Percentiles rank a stretch among this genome's conserved stretches.
These are phyloP conservation scores for Stenodera caucasica DNA, from an alignment of 2,888 invertebrate genomes.

Conservation along the genomic window DNA sequence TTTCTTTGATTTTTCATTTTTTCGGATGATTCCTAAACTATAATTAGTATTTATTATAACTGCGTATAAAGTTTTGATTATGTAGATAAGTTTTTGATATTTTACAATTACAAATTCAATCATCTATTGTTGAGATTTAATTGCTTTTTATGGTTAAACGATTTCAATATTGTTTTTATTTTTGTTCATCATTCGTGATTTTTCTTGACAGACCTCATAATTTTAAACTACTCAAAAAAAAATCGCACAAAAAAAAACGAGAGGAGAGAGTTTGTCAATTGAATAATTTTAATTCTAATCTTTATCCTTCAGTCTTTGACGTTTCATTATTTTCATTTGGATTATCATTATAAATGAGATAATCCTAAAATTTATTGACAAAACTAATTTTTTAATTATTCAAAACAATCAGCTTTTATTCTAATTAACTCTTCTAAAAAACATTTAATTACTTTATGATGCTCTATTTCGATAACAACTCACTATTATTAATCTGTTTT, in stretches of 20 bases:
- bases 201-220: no score
- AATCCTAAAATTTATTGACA: neutral
- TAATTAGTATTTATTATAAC: no score
- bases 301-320: neutral
- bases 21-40: no score
- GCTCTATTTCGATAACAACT: neutral
- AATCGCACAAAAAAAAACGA: no score
- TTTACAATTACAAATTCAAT: neutral
- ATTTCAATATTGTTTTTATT: neutral
- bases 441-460: neutral
- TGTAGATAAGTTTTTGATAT: neutral
- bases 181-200: neutral
- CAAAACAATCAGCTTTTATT: neutral
- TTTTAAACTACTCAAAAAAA: no score
- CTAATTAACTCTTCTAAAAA: neutral
- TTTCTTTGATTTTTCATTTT: no score
- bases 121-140: neutral
- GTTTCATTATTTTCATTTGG: neutral
- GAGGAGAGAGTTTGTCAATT: no score
- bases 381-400: neutral
- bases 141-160: neutral
- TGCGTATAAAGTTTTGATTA: no score
- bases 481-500: no score
- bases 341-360: neutral
- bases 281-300: neutral